Percentiles rank a stretch among this genome's conserved stretches.
These are phyloP conservation scores for Stictocephala bisonia DNA, from an alignment of 2,888 invertebrate genomes.

Conservation along the genomic window DNA sequence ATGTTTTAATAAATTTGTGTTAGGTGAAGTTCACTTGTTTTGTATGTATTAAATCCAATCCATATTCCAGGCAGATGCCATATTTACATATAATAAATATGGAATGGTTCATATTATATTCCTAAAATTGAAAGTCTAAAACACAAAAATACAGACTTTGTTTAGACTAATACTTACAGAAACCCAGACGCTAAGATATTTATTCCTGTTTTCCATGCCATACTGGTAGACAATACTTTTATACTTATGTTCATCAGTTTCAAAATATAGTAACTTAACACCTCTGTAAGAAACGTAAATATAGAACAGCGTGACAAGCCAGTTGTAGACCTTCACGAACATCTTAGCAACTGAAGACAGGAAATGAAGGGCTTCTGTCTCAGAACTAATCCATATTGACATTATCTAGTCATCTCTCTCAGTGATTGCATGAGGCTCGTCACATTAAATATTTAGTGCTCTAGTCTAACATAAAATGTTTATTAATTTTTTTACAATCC, in stretches of 20 bases:
- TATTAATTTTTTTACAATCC: too few species aligned
- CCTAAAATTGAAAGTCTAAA: not conserved
- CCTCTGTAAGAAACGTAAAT: slow-evolving; percentile 37
- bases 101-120: too few species aligned
- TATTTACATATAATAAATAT: too few species aligned
- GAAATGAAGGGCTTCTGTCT: slow-evolving; percentile 5
- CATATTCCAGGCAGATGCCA: too few species aligned
- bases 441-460: too few species aligned
- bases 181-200: slow-evolving; percentile 53
- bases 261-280: not conserved
- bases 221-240: slow-evolving; percentile 43
- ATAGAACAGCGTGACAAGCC: slow-evolving; percentile 32
- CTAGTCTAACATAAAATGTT: too few species aligned
- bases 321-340: slow-evolving; percentile 41
- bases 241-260: slow-evolving; percentile 17
- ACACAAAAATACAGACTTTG: too few species aligned
- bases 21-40: too few species aligned
- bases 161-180: slow-evolving; percentile 52
- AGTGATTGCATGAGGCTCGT: too few species aligned
- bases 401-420: too few species aligned
- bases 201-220: slow-evolving; percentile 44
- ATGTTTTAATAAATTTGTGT: too few species aligned
- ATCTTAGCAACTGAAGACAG: slow-evolving; percentile 31
- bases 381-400: slow-evolving; percentile 3
- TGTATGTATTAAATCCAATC: too few species aligned